These are phyloP conservation scores for Pogona vitticeps DNA, from an alignment of 2,113 vertebrate genomes.

Conservation along the genomic window DNA sequence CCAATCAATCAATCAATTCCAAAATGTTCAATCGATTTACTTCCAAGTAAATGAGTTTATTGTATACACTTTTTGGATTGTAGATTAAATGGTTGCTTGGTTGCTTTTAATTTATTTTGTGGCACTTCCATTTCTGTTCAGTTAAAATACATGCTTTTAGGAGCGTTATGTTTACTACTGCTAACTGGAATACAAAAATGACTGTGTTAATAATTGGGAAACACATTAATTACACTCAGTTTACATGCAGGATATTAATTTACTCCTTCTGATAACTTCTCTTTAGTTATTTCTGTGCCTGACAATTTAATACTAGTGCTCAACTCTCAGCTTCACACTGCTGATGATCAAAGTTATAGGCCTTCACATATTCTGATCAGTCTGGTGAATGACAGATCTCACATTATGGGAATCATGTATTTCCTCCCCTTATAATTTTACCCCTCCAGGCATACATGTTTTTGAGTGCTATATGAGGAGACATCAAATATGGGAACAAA, in stretches of 20 bases:
- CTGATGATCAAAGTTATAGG: background rate
- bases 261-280: background rate
- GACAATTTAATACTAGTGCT: slow-evolving; percentile 5
- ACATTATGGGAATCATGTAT: too few relatives aligned
- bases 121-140: background rate
- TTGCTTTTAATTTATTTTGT: background rate
- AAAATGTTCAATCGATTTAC: too few relatives aligned
- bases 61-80: too few relatives aligned
- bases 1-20: too few relatives aligned
- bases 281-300: background rate
- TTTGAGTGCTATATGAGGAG: too few relatives aligned
- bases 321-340: background rate
- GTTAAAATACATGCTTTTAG: too few relatives aligned
- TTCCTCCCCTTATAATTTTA: too few relatives aligned
- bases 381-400: background rate
- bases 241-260: background rate
- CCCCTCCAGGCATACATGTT: too few relatives aligned
- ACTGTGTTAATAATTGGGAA: background rate
- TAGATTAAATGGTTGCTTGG: background rate
- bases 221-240: too few relatives aligned
- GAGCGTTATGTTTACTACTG: background rate
- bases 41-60: too few relatives aligned
- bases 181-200: background rate
- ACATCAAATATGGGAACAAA: too few relatives aligned
- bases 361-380: background rate